phyloP scores from a whole-genome alignment of 2,113 vertebrate genomes.

The Mustelus asterias region DNA sequence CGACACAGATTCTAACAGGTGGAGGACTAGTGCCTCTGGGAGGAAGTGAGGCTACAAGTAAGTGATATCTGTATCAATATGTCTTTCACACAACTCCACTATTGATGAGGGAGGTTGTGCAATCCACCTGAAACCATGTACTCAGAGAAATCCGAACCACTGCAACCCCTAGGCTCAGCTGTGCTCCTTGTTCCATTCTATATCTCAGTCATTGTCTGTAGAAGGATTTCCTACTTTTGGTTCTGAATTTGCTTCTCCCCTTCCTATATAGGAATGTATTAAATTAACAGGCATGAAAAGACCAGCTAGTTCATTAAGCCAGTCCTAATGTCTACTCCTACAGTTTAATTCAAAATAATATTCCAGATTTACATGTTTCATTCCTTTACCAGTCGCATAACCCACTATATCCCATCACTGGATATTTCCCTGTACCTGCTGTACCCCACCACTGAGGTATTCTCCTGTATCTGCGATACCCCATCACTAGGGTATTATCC shows the following conservation, averaged over 20 bases:
- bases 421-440: too few species aligned
- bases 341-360: too few species aligned
- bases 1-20: constrained; percentile 51
- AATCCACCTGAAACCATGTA: background rate
- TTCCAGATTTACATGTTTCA: too few species aligned
- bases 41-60: constrained; percentile 61
- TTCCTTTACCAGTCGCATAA: too few species aligned
- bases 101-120: background rate
- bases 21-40: constrained; percentile 64
- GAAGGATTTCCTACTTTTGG: background rate
- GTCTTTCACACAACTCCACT: background rate
- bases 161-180: background rate
- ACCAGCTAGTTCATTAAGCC: too few species aligned
- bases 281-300: too few species aligned
- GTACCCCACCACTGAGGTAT: too few species aligned
- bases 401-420: too few species aligned
- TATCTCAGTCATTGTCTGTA: background rate
- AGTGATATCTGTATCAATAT: background rate
- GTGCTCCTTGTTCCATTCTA: background rate
- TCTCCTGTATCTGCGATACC: too few species aligned
- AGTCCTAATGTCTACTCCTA: too few species aligned
- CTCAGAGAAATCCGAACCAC: background rate
- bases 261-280: background rate
- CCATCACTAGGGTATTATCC: too few species aligned
- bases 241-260: background rate